Evolutionary conservation across 2,888 invertebrate species (phyloP), one percentile per base, ranked within the genome.

Genomic region (Tetranychus piercei): DNA sequence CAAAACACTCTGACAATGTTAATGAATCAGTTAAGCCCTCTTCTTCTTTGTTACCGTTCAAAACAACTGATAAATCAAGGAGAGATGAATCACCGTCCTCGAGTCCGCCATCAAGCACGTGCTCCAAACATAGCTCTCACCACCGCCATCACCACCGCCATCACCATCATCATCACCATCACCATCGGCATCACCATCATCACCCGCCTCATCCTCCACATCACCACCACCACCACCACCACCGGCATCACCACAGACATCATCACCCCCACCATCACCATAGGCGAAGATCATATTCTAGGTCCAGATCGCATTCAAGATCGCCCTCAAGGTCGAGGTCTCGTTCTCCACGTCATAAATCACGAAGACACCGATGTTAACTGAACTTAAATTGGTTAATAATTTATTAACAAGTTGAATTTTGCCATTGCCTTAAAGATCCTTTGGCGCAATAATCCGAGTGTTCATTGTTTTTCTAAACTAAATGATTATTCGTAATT

Each of bases 81-180:
- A 18, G 69, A 23, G 69, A 69, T 69, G 9, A 20, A 11, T 69
- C 69, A 23, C 22, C 69, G 20, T 69, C 69, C 34, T 69, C 55
- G 7, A 55, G 55, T 55, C 55, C 69, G 22, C 22, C 69, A 11
- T 22, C 22, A 20, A 23, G 34, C 11, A 23, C n/a, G 6, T 69
- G 22, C 34, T 23, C 20, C 11, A 69, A 69, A 69, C 69, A 23
- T 22, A 69, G 69, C 20, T 23, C 20, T 69, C 34, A 20, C 34
- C 44, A 64, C 34, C 73, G 34, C 66, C 55, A 34, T 44, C 44
- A n/a, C 6, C 66, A 18, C n/a, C 44, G n/a, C 73, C 75, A 23
- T 66, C 72, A 15, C 22, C 72, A 18, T 11, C 72, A 20, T 71
- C 74, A 34, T 34, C 74, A 5, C 70, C 74, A 15, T 45, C 70